Conservation (phyloP, 2,888 invertebrate species). For the Abscondita cerata region DNA sequence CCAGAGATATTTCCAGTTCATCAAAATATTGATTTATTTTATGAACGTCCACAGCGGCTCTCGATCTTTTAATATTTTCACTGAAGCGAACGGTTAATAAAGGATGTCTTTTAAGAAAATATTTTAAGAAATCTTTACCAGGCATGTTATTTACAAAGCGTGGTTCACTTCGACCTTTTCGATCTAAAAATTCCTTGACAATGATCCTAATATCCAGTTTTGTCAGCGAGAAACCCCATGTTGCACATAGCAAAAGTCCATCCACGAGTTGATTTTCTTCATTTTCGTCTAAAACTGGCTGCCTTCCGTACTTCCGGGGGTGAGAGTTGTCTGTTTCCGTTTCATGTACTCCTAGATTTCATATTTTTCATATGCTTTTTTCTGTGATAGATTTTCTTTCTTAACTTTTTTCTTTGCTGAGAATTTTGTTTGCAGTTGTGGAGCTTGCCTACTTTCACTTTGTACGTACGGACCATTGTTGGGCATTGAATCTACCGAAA, state of each 20-base stretch:
- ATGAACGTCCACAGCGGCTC: constrained; percentile 3
- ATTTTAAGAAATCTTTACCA: constrained; percentile 7
- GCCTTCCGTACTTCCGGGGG: no score
- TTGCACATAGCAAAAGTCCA: no score
- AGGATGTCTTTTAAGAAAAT: constrained; percentile 7
- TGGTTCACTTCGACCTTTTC: constrained; percentile 7
- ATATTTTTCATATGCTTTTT: neutral
- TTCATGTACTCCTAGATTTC: neutral
- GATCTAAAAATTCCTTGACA: neutral
- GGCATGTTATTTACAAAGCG: constrained; percentile 10
- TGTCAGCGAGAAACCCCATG: no score
- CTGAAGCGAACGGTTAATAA: neutral
- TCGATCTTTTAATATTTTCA: constrained; percentile 8
- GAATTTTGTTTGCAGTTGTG: neutral
- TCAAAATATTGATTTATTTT: constrained; percentile 5
- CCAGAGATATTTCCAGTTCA: neutral
- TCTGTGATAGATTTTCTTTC: neutral
- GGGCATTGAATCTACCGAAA: no score
- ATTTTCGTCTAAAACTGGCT: no score
- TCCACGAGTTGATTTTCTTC: no score
- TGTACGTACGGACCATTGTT: no score
- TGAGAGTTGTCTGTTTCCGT: no score
- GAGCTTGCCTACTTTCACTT: no score
- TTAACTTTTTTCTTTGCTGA: neutral
- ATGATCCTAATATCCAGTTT: no score